Evolutionary conservation across 1,140 invertebrate genomes (phyloP), one percentile per base, ranked within the genome.

Genomic region (Lordiphosa collinella): DNA sequence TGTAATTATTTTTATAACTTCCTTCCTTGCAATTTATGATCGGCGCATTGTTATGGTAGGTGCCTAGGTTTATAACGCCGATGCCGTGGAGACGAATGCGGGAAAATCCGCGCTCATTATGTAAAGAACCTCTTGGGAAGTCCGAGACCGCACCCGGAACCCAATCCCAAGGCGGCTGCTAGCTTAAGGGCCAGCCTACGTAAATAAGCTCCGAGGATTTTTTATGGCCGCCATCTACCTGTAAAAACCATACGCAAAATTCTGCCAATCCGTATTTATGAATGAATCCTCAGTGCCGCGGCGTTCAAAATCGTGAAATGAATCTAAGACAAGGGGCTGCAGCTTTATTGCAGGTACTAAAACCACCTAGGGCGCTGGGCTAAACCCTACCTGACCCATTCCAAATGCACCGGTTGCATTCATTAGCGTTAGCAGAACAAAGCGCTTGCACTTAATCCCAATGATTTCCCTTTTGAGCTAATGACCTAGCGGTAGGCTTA

Each of bases 401-500:
- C 29, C 43, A 41, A 35, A 47, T 68, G 38, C 50, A 70, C 40
- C 56, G 54, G 61, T 11, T 80, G 66, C 76, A 80, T 51, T 82
- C 76, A 80, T 80, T 80, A 80, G 71, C 76, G 76, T 66, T 47
- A 47, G 31, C 8, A 46, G 76, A 59, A 76, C 76, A 82, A 80
- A 60, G 78, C 52, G 56, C 18, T 40, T 63, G 62, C 55, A 82
- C 76, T 63, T 80, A 75, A 82, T 72, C 71, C 58, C 71, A 76
- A 75, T 80, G 76, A 80, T 80, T 80, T 80, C 49, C 58, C 71
- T 71, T 79, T 80, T 80, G 76, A 75, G 60, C 41, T 72, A 82
- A 52, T 80, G 71, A 71, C 71, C 53, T 51, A 61, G 57, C 61
- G 56, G 71, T 57, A 76, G 76, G 76, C 76, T 72, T 67, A n/a